Evolutionary conservation across 2,888 invertebrate genomes (phyloP).

Genomic region (Antheraea assamensis): DNA sequence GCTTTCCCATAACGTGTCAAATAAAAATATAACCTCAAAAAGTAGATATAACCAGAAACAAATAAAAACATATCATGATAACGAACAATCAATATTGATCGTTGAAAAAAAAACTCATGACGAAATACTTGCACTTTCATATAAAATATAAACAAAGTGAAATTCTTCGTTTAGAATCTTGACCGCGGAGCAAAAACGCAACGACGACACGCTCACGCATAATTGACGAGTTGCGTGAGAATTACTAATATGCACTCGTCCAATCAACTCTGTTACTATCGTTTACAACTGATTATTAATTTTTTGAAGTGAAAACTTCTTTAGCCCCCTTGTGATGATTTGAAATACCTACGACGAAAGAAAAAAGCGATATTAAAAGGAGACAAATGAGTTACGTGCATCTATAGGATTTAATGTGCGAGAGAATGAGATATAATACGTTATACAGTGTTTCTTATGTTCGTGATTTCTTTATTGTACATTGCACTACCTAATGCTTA

Average conservation of each 20-base stretch:
- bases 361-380: too few relatives aligned
- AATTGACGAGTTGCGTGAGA: background rate
- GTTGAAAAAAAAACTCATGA: background rate
- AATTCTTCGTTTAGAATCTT: slow-evolving; percentile 1
- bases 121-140: slow-evolving; percentile 10
- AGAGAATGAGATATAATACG: too few relatives aligned
- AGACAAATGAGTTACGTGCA: too few relatives aligned
- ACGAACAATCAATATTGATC: background rate
- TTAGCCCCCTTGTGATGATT: too few relatives aligned
- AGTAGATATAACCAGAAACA: background rate
- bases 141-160: slow-evolving; percentile 10
- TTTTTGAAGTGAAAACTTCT: too few relatives aligned
- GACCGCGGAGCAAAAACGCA: slow-evolving; percentile 7
- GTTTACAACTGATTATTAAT: background rate
- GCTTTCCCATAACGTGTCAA: background rate
- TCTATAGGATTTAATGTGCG: too few relatives aligned
- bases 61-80: background rate
- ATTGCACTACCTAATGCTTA: too few relatives aligned
- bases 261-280: background rate
- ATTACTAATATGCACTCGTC: background rate
- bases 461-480: too few relatives aligned
- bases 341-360: too few relatives aligned
- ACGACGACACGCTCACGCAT: background rate
- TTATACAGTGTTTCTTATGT: too few relatives aligned
- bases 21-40: background rate